Percentiles rank a stretch among this genome's conserved stretches.
phyloP scores from a whole-genome alignment of 2,888 invertebrate species.

The Theodoxus fluviatilis region DNA sequence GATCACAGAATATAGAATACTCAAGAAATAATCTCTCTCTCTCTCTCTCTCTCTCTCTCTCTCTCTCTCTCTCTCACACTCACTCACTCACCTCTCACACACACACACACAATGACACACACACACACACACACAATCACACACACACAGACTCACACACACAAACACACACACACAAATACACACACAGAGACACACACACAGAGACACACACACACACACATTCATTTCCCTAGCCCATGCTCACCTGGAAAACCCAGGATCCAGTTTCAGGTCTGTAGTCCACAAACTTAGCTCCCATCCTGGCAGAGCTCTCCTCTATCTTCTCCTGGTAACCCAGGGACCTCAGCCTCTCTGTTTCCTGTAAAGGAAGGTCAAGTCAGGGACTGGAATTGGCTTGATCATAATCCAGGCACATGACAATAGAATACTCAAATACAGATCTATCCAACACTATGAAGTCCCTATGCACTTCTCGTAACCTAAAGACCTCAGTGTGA shows the following conservation, averaged over 20 bases:
- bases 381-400: no score
- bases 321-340: constrained; percentile 88
- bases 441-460: no score
- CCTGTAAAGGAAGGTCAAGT: constrained; percentile 53
- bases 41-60: neutral
- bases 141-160: no score
- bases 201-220: neutral
- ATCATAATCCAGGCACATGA: no score
- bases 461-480: no score
- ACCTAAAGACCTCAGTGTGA: no score
- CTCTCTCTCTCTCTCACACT: neutral
- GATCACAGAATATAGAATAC: no score
- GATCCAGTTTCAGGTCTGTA: constrained; percentile 94
- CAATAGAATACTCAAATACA: no score
- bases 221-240: neutral
- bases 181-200: neutral
- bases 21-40: neutral
- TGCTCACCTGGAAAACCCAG: constrained; percentile 88
- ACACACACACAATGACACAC: no score
- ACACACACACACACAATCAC: no score
- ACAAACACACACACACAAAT: no score
- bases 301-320: constrained; percentile 82
- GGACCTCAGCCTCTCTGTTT: constrained; percentile 76
- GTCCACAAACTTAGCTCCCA: constrained; percentile 90
- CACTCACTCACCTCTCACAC: no score